A percentile compares a stretch with the other conserved stretches of the same genome.
Conservation (phyloP, 2,113 vertebrate species). For the Serilophus lunatus region DNA sequence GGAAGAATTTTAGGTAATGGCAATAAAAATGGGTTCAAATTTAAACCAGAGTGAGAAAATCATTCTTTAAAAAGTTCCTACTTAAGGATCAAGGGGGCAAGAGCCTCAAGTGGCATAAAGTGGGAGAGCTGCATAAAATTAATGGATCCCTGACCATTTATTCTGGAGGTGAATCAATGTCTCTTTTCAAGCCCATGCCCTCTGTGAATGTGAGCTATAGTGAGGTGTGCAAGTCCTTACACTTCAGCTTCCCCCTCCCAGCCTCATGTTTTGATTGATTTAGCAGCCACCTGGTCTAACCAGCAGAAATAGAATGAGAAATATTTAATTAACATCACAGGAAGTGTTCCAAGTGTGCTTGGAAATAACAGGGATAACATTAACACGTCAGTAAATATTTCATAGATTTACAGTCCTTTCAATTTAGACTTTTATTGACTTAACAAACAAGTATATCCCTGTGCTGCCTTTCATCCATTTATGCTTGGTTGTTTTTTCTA, state of each 20-base stretch:
- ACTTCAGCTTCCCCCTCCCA: not conserved
- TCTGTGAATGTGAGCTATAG: not conserved
- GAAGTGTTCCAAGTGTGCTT: constrained; percentile 25
- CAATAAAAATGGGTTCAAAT: not conserved
- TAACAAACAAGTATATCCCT: not conserved
- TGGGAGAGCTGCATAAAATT: not conserved
- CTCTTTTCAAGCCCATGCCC: not conserved
- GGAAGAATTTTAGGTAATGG: not conserved
- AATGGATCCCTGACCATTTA: not conserved
- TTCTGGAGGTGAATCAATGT: not conserved
- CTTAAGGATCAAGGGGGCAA: not conserved
- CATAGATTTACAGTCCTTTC: constrained; percentile 10
- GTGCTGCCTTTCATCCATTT: constrained; percentile 22
- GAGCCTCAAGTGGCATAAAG: not conserved
- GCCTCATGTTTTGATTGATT: not conserved
- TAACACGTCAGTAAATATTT: constrained; percentile 32
- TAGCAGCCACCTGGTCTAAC: not conserved
- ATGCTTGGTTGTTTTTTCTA: not conserved
- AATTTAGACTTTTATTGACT: constrained; percentile 4
- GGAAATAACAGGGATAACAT: not conserved
- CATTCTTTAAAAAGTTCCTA: not conserved
- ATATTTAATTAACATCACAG: constrained; percentile 2
- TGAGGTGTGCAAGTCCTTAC: not conserved
- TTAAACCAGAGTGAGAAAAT: not conserved
- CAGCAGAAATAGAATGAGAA: not conserved